These are phyloP conservation scores for Drosophila setifemur DNA, from an alignment of 1,140 invertebrate genomes.

Conservation along the genomic window DNA sequence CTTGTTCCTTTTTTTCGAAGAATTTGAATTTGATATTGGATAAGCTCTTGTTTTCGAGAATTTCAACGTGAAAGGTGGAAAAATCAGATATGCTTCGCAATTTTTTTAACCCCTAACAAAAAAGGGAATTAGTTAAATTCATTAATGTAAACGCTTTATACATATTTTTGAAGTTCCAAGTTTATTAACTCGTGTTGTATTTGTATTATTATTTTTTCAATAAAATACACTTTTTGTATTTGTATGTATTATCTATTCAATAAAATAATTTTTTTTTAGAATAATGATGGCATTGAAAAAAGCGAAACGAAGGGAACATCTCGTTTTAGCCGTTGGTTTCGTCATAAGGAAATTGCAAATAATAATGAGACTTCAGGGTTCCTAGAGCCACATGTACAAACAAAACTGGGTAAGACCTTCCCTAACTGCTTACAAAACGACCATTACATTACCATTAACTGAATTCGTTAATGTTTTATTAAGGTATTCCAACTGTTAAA, in stretches of 20 bases:
- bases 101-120: too few species aligned
- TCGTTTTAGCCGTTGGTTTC: conserved; percentile 70
- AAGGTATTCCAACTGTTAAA: conserved; percentile 67
- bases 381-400: conserved; percentile 5
- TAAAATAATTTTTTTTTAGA: not conserved
- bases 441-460: not conserved
- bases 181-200: too few species aligned
- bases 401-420: conserved; percentile 51
- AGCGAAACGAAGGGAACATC: conserved; percentile 39
- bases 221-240: not conserved
- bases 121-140: too few species aligned
- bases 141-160: too few species aligned
- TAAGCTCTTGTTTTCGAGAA: too few species aligned
- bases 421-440: too few species aligned
- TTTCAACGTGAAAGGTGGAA: too few species aligned
- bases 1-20: too few species aligned
- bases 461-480: not conserved
- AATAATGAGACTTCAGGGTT: conserved; percentile 12
- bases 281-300: conserved; percentile 14
- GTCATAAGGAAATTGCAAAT: conserved; percentile 39
- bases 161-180: too few species aligned
- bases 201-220: not conserved
- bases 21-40: too few species aligned
- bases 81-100: too few species aligned
- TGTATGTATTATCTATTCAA: not conserved